Evolutionary conservation across 2,888 invertebrate species (phyloP).

Genomic region (Kryphioiulus occultus): DNA sequence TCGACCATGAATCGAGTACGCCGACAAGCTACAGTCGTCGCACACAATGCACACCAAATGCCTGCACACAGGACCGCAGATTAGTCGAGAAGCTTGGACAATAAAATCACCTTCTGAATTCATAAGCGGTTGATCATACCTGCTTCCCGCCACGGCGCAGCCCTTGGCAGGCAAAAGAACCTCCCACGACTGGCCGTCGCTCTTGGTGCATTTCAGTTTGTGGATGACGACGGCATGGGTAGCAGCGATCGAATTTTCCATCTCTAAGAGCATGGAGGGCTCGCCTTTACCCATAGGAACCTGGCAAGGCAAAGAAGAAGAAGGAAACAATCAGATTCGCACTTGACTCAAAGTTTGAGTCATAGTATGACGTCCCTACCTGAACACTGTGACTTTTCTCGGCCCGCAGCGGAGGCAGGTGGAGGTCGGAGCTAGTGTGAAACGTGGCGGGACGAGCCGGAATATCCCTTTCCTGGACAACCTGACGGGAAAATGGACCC

Average conservation of each 20-base stretch:
- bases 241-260: conserved; percentile 60
- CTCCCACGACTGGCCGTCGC: conserved; percentile 58
- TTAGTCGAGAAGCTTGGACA: not conserved
- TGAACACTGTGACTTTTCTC: conserved; percentile 48
- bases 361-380: no score
- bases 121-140: conserved; percentile 54
- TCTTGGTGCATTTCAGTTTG: conserved; percentile 54
- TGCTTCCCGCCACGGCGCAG: conserved; percentile 59
- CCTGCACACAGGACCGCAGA: conserved; percentile 3
- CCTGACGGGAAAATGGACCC: not conserved
- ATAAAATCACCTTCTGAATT: no score
- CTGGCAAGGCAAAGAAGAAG: not conserved
- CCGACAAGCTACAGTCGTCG: conserved; percentile 73
- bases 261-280: conserved; percentile 56
- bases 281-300: conserved; percentile 40
- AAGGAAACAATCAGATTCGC: not conserved
- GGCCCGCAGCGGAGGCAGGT: conserved; percentile 57
- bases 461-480: not conserved
- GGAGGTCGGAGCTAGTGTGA: conserved; percentile 56
- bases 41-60: conserved; percentile 71
- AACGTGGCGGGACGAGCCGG: not conserved
- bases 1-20: conserved; percentile 67
- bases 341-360: not conserved
- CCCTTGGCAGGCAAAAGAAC: conserved; percentile 59
- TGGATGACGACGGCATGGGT: conserved; percentile 57